These are phyloP conservation scores for Ennomos erosarius DNA, from an alignment of 2,888 invertebrate species.

Conservation along the genomic window DNA sequence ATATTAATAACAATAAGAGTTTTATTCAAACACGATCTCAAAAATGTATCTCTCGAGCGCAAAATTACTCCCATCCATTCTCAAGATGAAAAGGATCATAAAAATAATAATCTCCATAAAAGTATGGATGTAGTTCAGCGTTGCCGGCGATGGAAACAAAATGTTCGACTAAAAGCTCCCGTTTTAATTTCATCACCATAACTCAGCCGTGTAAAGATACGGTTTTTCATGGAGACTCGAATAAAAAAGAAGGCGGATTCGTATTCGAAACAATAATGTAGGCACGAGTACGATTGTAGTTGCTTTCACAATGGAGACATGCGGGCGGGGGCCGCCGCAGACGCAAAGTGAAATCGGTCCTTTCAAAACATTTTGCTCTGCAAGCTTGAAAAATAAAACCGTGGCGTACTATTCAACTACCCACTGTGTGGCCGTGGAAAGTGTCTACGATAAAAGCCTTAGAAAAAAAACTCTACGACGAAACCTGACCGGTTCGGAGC, in stretches of 20 bases:
- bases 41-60: conserved; percentile 40
- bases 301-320: conserved; percentile 78
- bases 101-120: conserved; percentile 56
- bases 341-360: conserved; percentile 82
- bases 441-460: conserved; percentile 60
- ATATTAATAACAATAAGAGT: conserved; percentile 35
- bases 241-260: conserved; percentile 74
- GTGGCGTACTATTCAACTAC: conserved; percentile 67
- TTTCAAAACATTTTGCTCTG: conserved; percentile 82
- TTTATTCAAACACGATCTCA: conserved; percentile 41
- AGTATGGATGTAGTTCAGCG: conserved; percentile 47
- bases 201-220: conserved; percentile 75
- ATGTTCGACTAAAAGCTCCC: conserved; percentile 65
- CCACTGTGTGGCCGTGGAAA: conserved; percentile 59
- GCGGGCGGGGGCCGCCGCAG: conserved; percentile 63
- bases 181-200: conserved; percentile 80
- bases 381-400: conserved; percentile 76
- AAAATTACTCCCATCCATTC: conserved; percentile 47
- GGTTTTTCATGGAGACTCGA: conserved; percentile 71
- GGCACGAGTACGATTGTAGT: conserved; percentile 68
- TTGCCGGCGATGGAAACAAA: conserved; percentile 54
- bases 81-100: conserved; percentile 50
- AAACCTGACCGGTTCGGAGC: conserved; percentile 43
- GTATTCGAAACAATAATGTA: conserved; percentile 80
- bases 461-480: conserved; percentile 51